Base-by-base conservation (phyloP, 1,140 invertebrate species). In the Megalopta genalis region DNA sequence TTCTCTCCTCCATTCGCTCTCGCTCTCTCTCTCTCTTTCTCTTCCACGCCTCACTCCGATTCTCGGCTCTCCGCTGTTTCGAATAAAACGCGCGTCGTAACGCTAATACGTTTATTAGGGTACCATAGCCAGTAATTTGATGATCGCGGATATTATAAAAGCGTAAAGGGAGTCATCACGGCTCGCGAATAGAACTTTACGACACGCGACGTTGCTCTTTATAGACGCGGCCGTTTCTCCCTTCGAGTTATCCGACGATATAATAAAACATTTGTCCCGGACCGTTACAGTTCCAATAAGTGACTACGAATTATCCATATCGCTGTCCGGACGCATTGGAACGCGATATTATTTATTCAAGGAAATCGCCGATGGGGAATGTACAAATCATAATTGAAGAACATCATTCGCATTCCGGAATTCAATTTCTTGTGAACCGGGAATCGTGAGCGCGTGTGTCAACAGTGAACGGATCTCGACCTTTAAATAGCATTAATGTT, bases 101-200 rank as follows among this genome's bases (percentile, higher is more conserved):
- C 60, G 60, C 71, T 78, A 72, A 78, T 78, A 57, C 76, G 76
- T 78, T 78, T 78, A 78, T 78, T 78, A 54, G 76, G 69, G 76
- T 71, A 25, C 42, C 59, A 62, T 25, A 62, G 59, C 14, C 60
- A 37, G 68, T 46, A 72, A 72, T 72, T 72, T 64, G 32, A 72
- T 39, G 76, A 65, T 78, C 68, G 67, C 8, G 59, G 76, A 77
- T 77, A 64, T 77, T 77, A 71, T 64, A 54, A 72, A 64, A 63
- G 32, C 32, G 68, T 64, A 77, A 77, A 64, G 67, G 27, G 67
- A 54, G 59, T 32, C 9, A 46, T 71, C 60, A 60, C 59, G 12
- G 59, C 52, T 42, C 2, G 12, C 32, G n/a, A 25, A 39, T 32
- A 42, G 16, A 60, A 65, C 54, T 78, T 82, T 82, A 67, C 16